Conservation (phyloP, 92 coral and sea anemone genomes). For the Desmophyllum pertusum region DNA sequence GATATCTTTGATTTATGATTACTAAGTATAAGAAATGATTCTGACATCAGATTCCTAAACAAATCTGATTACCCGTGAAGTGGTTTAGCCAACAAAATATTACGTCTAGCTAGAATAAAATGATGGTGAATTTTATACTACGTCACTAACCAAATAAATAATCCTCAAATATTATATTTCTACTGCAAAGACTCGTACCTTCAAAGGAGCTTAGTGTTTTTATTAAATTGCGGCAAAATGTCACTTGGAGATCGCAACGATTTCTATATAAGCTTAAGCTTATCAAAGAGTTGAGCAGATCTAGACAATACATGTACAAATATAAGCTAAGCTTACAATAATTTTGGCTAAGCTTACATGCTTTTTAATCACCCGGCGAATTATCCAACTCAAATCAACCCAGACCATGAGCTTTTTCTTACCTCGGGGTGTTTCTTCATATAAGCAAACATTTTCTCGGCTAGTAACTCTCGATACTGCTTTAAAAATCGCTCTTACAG, state of each 20-base stretch:
- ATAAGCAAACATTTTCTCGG: conserved; percentile 55
- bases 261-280: background rate
- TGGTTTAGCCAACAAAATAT: too few species aligned
- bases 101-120: too few species aligned
- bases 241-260: background rate
- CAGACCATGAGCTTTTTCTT: background rate
- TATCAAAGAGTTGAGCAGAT: background rate
- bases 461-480: background rate
- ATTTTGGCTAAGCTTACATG: background rate
- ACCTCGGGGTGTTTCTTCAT: conserved; percentile 73
- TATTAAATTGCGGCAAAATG: background rate
- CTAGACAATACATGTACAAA: too few species aligned
- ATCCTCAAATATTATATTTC: background rate
- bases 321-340: too few species aligned
- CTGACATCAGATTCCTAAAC: too few species aligned
- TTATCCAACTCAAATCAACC: background rate
- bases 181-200: background rate
- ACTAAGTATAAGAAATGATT: too few species aligned
- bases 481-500: conserved; percentile 25
- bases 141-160: background rate
- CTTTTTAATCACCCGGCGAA: background rate
- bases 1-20: too few species aligned
- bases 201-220: background rate
- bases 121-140: background rate
- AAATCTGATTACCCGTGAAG: too few species aligned